Evolutionary conservation across 2,888 invertebrate species (phyloP).

Genomic region (Thymelicus acteon): DNA sequence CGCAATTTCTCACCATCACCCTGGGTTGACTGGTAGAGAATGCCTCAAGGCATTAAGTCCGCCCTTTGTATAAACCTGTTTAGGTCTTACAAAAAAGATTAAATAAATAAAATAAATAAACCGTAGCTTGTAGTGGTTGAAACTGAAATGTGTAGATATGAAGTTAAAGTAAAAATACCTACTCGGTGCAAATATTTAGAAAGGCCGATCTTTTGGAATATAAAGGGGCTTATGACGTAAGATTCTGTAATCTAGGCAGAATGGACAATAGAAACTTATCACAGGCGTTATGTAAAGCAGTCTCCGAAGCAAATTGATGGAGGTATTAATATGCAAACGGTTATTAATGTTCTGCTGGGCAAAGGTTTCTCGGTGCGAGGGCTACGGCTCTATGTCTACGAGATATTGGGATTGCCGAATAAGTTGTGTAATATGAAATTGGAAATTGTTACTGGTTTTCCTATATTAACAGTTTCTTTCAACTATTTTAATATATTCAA

Average conservation of each 20-base stretch:
- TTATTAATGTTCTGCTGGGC: constrained; percentile 8
- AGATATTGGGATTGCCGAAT: not conserved
- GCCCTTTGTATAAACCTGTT: no score
- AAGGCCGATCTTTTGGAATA: no score
- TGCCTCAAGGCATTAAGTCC: no score
- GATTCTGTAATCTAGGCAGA: not conserved
- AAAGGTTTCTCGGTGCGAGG: not conserved
- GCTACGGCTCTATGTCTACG: not conserved
- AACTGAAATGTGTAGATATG: no score
- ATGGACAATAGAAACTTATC: constrained; percentile 14
- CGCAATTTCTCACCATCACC: no score
- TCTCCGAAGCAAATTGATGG: not conserved
- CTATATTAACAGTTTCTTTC: not conserved
- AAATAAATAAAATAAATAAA: no score
- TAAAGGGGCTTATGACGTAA: not conserved
- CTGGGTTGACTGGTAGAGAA: no score
- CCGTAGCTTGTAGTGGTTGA: no score
- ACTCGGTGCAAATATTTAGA: no score
- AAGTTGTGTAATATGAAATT: not conserved
- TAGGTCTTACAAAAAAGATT: no score
- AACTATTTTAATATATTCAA: no score
- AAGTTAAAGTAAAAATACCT: no score
- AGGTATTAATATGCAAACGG: constrained; percentile 17
- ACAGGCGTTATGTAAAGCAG: constrained; percentile 19
- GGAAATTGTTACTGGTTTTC: not conserved